Conservation (phyloP, 2,888 invertebrate species). For the Sclerodermus sp. region DNA sequence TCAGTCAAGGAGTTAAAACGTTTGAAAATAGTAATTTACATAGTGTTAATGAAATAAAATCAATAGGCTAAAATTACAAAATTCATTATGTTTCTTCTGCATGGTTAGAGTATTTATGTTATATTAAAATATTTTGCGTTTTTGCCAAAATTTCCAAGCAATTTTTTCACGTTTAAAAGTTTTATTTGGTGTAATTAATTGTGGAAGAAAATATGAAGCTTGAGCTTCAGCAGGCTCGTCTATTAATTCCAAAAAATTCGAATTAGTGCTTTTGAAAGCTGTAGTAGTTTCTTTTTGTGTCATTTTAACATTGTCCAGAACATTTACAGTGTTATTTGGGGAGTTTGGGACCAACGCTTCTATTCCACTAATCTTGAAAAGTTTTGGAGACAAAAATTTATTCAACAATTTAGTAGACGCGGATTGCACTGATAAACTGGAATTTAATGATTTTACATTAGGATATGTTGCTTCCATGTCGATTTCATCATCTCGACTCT, state of each 20-base stretch:
- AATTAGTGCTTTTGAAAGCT: no score
- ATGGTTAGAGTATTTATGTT: no score
- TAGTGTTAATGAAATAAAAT: no score
- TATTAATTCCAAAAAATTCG: background rate
- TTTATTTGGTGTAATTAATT: constrained; percentile 6
- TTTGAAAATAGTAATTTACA: no score
- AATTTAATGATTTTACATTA: constrained; percentile 6
- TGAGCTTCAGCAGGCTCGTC: background rate
- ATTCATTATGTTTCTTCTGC: no score
- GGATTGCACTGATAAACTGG: background rate
- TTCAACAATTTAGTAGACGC: background rate
- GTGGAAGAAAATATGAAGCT: background rate
- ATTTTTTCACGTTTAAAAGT: constrained; percentile 12
- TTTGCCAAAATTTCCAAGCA: constrained; percentile 39
- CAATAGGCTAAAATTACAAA: no score
- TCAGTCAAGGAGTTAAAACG: no score
- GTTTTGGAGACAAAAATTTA: constrained; percentile 7
- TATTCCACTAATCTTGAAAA: constrained; percentile 13
- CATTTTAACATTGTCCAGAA: background rate
- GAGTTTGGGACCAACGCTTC: background rate
- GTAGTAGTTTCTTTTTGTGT: no score
- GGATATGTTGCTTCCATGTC: constrained; percentile 9
- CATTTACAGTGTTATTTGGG: background rate
- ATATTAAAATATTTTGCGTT: constrained; percentile 5
- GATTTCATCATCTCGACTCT: constrained; percentile 32